These are phyloP conservation scores for Chaenogobius annularis DNA, from an alignment of 2,113 vertebrate species.

Conservation along the genomic window DNA sequence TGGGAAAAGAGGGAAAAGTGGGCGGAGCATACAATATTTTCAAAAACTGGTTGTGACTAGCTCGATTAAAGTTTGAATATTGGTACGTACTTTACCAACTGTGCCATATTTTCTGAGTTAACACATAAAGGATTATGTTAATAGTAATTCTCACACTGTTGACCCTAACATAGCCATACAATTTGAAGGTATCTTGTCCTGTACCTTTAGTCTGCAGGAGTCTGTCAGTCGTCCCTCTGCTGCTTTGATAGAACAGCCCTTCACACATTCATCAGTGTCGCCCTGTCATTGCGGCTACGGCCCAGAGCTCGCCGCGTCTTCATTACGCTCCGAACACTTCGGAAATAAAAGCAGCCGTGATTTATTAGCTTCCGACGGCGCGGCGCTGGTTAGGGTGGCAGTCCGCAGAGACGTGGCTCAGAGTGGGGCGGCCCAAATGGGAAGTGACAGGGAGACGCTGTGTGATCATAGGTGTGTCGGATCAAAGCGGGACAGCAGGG, in stretches of 20 bases:
- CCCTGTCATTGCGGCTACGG: slow-evolving; percentile 70
- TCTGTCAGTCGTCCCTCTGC: slow-evolving; percentile 66
- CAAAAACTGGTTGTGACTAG: no score
- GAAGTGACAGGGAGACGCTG: slow-evolving; percentile 61
- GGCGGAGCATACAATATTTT: no score
- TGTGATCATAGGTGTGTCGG: slow-evolving; percentile 62
- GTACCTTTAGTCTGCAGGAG: slow-evolving; percentile 28
- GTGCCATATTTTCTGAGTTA: no score
- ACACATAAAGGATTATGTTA: not conserved
- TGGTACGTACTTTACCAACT: no score
- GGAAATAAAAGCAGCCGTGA: slow-evolving; percentile 74
- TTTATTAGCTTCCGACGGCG: slow-evolving; percentile 75
- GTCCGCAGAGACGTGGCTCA: slow-evolving; percentile 56
- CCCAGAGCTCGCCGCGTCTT: slow-evolving; percentile 70
- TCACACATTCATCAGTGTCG: slow-evolving; percentile 79
- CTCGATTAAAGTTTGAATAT: no score
- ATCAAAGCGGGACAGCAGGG: slow-evolving; percentile 41
- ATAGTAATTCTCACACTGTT: not conserved
- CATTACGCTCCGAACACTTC: slow-evolving; percentile 75
- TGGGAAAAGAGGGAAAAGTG: no score
- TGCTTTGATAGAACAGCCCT: slow-evolving; percentile 67
- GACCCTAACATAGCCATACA: slow-evolving; percentile 4
- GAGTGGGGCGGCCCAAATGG: slow-evolving; percentile 59
- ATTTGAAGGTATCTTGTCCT: not conserved
- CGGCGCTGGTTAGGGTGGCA: slow-evolving; percentile 62